These are phyloP conservation scores for Cyclura pinguis DNA, from an alignment of 2,797 vertebrate genomes.

Conservation along the genomic window DNA sequence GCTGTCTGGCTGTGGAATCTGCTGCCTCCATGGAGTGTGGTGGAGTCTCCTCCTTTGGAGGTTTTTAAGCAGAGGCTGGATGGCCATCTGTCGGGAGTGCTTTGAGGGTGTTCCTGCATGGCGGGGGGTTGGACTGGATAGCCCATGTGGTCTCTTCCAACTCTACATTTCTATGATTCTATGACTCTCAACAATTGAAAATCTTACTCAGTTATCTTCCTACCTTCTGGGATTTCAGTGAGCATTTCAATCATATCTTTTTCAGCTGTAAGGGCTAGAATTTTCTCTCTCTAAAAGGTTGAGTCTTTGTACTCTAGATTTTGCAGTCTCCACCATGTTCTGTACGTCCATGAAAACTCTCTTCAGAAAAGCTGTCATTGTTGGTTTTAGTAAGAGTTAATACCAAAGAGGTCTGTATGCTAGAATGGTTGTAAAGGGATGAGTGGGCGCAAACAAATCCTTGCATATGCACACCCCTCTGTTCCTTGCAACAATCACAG, in stretches of 20 bases:
- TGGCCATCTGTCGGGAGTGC: too few species aligned
- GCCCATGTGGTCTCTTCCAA: too few species aligned
- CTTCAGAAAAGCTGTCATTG: not conserved
- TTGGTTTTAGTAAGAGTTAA: constrained; percentile 4
- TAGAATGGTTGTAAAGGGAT: not conserved
- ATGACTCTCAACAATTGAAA: not conserved
- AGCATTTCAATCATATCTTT: not conserved
- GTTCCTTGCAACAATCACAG: not conserved
- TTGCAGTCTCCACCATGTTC: not conserved
- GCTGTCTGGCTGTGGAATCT: too few species aligned
- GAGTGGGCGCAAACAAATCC: not conserved
- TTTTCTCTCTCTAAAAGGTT: not conserved
- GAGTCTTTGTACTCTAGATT: not conserved
- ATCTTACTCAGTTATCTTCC: not conserved
- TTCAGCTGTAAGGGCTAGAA: not conserved
- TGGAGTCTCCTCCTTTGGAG: too few species aligned
- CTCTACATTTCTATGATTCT: too few species aligned
- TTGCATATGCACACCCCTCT: not conserved
- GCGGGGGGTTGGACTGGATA: too few species aligned
- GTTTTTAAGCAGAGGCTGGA: too few species aligned
- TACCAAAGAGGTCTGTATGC: not conserved
- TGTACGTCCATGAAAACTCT: not conserved
- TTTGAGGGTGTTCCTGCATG: too few species aligned
- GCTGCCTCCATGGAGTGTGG: too few species aligned
- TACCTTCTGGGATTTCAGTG: not conserved